A percentile compares a stretch with the other conserved stretches of the same genome.
These are phyloP conservation scores for Rotaria magnacalcarata DNA, from an alignment of 2,888 invertebrate genomes.

Conservation along the genomic window DNA sequence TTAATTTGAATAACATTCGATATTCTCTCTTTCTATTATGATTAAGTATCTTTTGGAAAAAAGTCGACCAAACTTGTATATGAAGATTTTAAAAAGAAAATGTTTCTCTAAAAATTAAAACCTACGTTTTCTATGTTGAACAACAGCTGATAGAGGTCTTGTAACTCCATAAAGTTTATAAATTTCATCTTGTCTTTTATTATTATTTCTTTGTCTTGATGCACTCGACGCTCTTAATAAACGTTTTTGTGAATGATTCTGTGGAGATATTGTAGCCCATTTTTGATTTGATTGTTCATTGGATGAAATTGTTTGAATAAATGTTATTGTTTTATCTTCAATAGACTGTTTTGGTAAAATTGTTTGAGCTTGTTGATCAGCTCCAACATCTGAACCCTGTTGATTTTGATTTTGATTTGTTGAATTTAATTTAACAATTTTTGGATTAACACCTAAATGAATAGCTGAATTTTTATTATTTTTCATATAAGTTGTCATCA, in stretches of 20 bases:
- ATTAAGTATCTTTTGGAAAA: too few relatives aligned
- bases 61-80: not conserved
- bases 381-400: not conserved
- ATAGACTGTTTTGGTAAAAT: not conserved
- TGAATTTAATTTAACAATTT: not conserved
- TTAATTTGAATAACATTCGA: too few relatives aligned
- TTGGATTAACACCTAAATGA: conserved; percentile 36
- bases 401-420: too few relatives aligned
- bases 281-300: conserved; percentile 4
- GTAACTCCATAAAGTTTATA: not conserved
- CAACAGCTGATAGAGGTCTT: conserved; percentile 20
- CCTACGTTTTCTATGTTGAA: not conserved
- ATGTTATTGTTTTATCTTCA: not conserved
- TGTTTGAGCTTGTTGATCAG: conserved; percentile 23
- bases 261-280: not conserved
- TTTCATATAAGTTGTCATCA: conserved; percentile 59
- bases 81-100: not conserved
- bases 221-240: conserved; percentile 10
- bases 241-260: not conserved
- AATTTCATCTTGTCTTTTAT: not conserved
- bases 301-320: not conserved
- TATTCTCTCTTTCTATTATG: too few relatives aligned
- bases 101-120: not conserved
- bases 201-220: not conserved
- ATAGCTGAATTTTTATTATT: conserved; percentile 52